These are phyloP conservation scores for Paramormyrops kingsleyae DNA, from an alignment of 2,113 vertebrate species.

Conservation along the genomic window DNA sequence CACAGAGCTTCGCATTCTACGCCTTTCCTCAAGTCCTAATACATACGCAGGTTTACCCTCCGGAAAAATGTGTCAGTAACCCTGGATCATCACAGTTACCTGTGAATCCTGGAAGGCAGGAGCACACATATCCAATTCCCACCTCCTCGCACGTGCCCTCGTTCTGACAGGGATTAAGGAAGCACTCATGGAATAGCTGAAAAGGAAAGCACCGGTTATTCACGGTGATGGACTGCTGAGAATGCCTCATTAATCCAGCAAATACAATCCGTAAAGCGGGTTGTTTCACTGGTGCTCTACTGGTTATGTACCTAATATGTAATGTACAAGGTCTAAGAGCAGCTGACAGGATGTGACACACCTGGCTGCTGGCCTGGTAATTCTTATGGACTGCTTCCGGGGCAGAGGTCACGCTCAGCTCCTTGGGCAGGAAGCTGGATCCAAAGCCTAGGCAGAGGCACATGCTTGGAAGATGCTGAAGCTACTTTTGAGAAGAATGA, in stretches of 20 bases:
- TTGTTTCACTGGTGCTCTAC: neutral
- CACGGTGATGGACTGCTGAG: neutral
- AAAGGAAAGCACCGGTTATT: neutral
- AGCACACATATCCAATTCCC: slow-evolving; percentile 84
- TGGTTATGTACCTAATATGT: neutral
- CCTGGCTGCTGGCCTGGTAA: slow-evolving; percentile 89
- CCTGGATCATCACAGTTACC: slow-evolving; percentile 35
- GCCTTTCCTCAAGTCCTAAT: neutral
- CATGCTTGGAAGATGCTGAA: slow-evolving; percentile 9
- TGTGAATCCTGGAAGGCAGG: slow-evolving; percentile 70
- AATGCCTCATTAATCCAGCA: neutral
- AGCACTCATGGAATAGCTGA: slow-evolving; percentile 94
- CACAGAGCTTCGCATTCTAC: neutral
- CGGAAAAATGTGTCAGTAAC: neutral
- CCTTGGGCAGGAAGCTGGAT: slow-evolving; percentile 89
- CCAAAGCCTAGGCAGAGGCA: slow-evolving; percentile 70
- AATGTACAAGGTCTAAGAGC: neutral
- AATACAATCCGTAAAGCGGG: neutral
- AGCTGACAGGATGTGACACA: slow-evolving; percentile 30
- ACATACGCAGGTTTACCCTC: neutral
- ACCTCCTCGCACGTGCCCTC: slow-evolving; percentile 88
- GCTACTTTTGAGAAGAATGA: neutral
- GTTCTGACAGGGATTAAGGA: slow-evolving; percentile 87
- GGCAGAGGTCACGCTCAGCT: slow-evolving; percentile 75
- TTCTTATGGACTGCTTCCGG: slow-evolving; percentile 71